These are phyloP conservation scores for Euschistus heros DNA, from an alignment of 1,140 invertebrate genomes.

Conservation along the genomic window DNA sequence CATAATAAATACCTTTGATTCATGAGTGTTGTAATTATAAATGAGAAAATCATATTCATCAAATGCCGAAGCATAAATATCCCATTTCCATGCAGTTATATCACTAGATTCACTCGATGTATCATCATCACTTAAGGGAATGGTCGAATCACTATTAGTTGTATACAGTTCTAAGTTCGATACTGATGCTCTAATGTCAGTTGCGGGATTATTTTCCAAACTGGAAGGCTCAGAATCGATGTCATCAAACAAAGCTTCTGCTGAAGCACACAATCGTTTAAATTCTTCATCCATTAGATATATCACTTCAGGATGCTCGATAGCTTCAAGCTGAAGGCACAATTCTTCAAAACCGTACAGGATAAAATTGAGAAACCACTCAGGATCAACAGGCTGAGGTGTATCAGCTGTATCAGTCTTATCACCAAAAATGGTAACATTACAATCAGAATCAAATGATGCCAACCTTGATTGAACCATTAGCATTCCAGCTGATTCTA, in stretches of 20 bases:
- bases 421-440: background rate
- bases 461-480: constrained; percentile 3
- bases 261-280: background rate
- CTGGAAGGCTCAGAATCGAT: background rate
- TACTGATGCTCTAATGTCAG: background rate
- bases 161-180: background rate
- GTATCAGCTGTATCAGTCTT: background rate
- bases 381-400: background rate
- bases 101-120: constrained; percentile 29
- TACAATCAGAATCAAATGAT: background rate
- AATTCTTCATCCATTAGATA: constrained; percentile 15
- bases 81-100: constrained; percentile 27
- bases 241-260: constrained; percentile 5
- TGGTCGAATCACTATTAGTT: constrained; percentile 4
- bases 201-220: constrained; percentile 5
- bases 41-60: constrained; percentile 24
- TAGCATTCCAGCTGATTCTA: constrained; percentile 5
- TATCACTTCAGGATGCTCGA: background rate
- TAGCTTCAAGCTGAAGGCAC: background rate
- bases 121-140: constrained; percentile 5
- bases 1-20: constrained; percentile 3
- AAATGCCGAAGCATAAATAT: constrained; percentile 24
- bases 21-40: constrained; percentile 3
- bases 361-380: constrained; percentile 8
- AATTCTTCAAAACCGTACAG: constrained; percentile 7